phyloP scores from a whole-genome alignment of 2,888 invertebrate genomes.

The Xestia rhomboidea region DNA sequence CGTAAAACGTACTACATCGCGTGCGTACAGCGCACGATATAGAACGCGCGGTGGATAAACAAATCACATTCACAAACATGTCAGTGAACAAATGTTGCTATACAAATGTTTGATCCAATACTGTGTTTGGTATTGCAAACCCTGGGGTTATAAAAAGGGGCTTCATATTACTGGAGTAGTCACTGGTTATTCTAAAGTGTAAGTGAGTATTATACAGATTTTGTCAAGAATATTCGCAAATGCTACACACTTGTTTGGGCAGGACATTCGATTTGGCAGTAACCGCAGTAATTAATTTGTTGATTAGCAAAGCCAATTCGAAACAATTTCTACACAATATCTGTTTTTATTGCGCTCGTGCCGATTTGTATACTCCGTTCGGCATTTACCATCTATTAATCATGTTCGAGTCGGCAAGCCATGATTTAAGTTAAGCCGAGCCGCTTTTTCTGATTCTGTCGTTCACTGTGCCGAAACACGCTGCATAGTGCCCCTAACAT shows the following conservation, averaged over 20 bases:
- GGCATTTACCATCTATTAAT: background rate
- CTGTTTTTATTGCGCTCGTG: background rate
- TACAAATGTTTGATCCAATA: conserved; percentile 16
- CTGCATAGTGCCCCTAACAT: background rate
- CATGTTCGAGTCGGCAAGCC: background rate
- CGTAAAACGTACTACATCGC: background rate
- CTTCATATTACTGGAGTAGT: background rate
- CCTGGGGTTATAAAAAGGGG: background rate
- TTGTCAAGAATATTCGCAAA: background rate
- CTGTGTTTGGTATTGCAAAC: background rate
- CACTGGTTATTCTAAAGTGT: background rate
- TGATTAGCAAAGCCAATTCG: rapidly evolving
- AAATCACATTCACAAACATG: conserved; percentile 21
- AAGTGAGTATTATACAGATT: background rate
- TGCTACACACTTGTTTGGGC: background rate
- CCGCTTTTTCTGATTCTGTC: background rate
- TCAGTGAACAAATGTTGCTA: conserved; percentile 5
- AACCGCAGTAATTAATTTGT: background rate
- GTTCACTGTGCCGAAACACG: background rate
- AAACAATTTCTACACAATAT: background rate
- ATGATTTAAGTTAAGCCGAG: background rate
- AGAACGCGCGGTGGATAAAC: background rate
- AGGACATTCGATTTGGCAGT: too few species aligned
- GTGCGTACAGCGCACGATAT: background rate
- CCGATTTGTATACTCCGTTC: background rate